A percentile compares a stretch with the other conserved stretches of the same genome.
Conservation (phyloP, 1,140 invertebrate genomes). For the Lethrus apterus region DNA sequence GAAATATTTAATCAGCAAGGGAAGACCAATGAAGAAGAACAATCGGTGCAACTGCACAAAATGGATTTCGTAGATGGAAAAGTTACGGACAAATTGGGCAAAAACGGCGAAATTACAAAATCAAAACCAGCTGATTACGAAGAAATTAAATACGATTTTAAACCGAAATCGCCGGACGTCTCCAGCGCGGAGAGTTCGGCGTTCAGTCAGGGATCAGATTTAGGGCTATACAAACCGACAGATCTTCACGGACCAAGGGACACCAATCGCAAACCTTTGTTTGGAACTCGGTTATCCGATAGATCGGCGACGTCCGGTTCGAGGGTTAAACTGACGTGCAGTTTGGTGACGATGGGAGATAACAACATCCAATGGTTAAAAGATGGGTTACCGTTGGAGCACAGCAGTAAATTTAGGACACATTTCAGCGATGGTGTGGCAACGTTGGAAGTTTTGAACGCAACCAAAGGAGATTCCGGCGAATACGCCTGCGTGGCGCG, state of each 20-base stretch:
- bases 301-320: slow-evolving; percentile 65
- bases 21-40: not conserved
- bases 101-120: too few species aligned
- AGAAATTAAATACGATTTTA: too few species aligned
- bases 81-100: too few species aligned
- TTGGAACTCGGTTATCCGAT: slow-evolving; percentile 73
- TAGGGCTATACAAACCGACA: slow-evolving; percentile 10
- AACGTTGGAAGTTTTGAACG: slow-evolving; percentile 65
- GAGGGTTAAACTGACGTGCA: slow-evolving; percentile 73
- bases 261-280: slow-evolving; percentile 60
- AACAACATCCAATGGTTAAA: slow-evolving; percentile 78
- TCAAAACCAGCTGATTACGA: too few species aligned
- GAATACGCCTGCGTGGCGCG: slow-evolving; percentile 67
- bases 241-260: slow-evolving; percentile 24
- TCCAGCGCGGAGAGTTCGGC: too few species aligned
- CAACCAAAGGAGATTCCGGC: slow-evolving; percentile 56
- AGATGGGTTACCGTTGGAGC: slow-evolving; percentile 55
- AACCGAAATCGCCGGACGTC: too few species aligned
- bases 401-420: slow-evolving; percentile 50
- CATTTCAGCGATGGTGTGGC: slow-evolving; percentile 60
- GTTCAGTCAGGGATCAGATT: too few species aligned
- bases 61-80: too few species aligned
- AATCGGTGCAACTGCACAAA: too few species aligned
- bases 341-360: slow-evolving; percentile 72
- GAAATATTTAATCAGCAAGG: too few species aligned